Evolutionary conservation across 2,888 invertebrate genomes (phyloP).

Genomic region (Polylopha cassiicola): DNA sequence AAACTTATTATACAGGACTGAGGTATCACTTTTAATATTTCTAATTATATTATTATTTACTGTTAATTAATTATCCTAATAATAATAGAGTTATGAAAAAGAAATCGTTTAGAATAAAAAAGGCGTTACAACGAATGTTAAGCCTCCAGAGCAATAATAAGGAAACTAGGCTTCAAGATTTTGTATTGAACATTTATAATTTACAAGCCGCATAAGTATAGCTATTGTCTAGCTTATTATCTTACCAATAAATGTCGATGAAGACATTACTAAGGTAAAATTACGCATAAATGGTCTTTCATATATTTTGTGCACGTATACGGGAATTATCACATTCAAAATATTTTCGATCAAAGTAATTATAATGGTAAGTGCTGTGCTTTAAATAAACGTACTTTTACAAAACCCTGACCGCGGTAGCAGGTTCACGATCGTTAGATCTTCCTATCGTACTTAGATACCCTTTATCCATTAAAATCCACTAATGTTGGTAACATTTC

Average conservation of each 20-base stretch:
- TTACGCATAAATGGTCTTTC: constrained; percentile 29
- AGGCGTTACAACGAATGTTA: constrained; percentile 34
- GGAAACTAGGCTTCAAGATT: no score
- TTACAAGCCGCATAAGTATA: not conserved
- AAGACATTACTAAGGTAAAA: no score
- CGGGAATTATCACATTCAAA: constrained; percentile 35
- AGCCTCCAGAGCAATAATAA: constrained; percentile 21
- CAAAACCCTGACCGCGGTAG: constrained; percentile 25
- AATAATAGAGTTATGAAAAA: constrained; percentile 7
- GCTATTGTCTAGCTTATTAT: constrained; percentile 1
- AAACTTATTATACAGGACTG: no score
- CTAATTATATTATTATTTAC: constrained; percentile 2
- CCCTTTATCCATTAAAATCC: no score
- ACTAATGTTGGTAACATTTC: no score
- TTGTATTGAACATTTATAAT: not conserved
- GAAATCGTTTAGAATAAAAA: constrained; percentile 10
- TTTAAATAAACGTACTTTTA: constrained; percentile 44
- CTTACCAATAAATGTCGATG: no score
- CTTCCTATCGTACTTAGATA: constrained; percentile 35
- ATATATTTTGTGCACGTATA: constrained; percentile 37
- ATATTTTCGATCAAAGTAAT: constrained; percentile 14
- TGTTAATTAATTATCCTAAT: not conserved
- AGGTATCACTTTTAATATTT: no score
- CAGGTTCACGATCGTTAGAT: constrained; percentile 32
- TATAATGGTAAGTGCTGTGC: constrained; percentile 41